Base-by-base conservation (phyloP, 2,113 vertebrate species). In the Haplotaxodon microlepis region DNA sequence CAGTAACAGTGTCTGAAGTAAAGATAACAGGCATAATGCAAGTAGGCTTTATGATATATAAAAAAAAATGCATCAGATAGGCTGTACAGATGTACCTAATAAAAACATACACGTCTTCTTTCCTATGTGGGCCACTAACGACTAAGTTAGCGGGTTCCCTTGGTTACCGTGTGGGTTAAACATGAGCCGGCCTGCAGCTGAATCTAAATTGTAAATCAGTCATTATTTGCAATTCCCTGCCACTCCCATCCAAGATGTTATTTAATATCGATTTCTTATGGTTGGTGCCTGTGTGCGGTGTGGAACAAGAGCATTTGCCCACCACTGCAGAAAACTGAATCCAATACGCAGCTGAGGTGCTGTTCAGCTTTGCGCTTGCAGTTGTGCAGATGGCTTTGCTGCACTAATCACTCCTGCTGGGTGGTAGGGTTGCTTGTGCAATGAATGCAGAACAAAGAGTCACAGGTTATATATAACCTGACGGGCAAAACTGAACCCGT, bases 401-500 rank as follows among this genome's bases (percentile, higher is more conserved):
- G 38, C 47, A 79, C 87, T 94, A 94, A 93, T 92, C 78, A 91
- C 86, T 91, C 84, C 61, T 89, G 31, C 90, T 84, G 80, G 90
- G 86, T 82, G 71, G 83, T 40, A 85, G 42, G 50, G 34, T 53
- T 84, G 11, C 59, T n/a, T 84, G 83, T 89, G 61, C 63, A 36
- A 42, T 89, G 81, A 92, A 87, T 90, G 84, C 51, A 88, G 89
- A 94, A 90, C 54, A 82, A 88, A 88, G 85, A 56, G 31, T n/a
- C 83, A 71, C 82, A 59, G 24, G 50, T 29, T 63, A 83, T 76
- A 42, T 54, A 17, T 63, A 86, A 88, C 50, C 85, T 89, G 27
- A 57, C 21, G 53, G 76, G 47, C 16, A 84, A 82, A 69, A 86
- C 40, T 50, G 59, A 31, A 54, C 11, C 57, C 13, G n/a, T 81